Evolutionary conservation across 2,888 invertebrate species (phyloP).

Genomic region (Meiosimyza decipiens): DNA sequence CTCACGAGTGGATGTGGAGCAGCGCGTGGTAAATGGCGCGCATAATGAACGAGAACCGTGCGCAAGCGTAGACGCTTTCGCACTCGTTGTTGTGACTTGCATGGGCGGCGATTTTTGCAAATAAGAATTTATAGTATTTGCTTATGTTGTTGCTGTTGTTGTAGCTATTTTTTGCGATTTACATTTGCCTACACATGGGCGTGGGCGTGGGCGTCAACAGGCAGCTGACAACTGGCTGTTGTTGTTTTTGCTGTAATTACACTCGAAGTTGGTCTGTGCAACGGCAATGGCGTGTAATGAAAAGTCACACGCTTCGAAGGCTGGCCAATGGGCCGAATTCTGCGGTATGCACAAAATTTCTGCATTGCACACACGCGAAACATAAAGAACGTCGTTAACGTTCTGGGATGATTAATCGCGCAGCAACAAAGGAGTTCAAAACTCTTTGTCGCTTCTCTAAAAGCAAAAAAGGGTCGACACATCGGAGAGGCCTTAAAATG

Average conservation of each 20-base stretch:
- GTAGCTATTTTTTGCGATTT: conserved; percentile 10
- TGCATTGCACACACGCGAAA: too few species aligned
- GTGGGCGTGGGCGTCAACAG: conserved; percentile 5
- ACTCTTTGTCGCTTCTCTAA: too few species aligned
- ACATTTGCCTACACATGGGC: background rate
- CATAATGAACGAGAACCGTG: conserved; percentile 40
- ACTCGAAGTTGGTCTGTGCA: conserved; percentile 6
- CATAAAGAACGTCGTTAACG: too few species aligned
- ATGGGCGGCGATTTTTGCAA: conserved; percentile 19
- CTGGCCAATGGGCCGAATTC: conserved; percentile 45
- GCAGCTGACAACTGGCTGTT: background rate
- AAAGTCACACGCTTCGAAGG: conserved; percentile 48
- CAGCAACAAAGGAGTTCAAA: too few species aligned
- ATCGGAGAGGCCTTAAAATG: too few species aligned
- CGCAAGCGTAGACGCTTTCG: conserved; percentile 41
- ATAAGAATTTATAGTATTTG: background rate
- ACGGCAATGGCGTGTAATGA: conserved; percentile 16
- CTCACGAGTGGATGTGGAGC: background rate
- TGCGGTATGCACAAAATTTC: conserved; percentile 41
- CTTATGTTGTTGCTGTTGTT: conserved; percentile 15
- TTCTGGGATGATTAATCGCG: too few species aligned
- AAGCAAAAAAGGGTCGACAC: background rate
- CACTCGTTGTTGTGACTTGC: conserved; percentile 19
- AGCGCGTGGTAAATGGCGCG: conserved; percentile 43
- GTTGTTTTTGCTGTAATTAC: conserved; percentile 19